These are phyloP conservation scores for Caiman crocodilus DNA, from an alignment of 2,797 vertebrate species.

Conservation along the genomic window DNA sequence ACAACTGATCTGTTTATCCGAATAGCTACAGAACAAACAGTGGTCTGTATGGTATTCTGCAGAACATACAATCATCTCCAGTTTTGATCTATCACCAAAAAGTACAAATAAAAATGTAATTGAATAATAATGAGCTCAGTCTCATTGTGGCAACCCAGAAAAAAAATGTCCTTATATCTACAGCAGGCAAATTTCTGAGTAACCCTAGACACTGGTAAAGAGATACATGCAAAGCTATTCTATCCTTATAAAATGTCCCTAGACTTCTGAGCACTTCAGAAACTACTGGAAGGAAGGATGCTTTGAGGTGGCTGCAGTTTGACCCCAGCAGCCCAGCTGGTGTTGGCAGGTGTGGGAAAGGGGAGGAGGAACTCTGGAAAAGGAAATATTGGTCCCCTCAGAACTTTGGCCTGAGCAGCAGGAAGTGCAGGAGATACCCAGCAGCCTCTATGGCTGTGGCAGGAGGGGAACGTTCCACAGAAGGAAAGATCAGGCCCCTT, in stretches of 20 bases:
- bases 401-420: no score
- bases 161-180: not conserved
- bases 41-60: not conserved
- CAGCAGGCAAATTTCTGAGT: not conserved
- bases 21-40: not conserved
- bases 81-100: not conserved
- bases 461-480: no score
- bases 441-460: no score
- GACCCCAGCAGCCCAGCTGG: no score
- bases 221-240: not conserved
- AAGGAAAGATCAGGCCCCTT: no score
- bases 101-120: not conserved
- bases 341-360: not conserved
- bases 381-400: no score
- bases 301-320: no score
- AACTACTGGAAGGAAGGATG: not conserved
- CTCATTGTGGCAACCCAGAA: not conserved
- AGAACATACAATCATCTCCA: not conserved
- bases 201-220: not conserved
- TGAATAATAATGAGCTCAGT: not conserved
- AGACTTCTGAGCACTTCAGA: not conserved
- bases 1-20: not conserved
- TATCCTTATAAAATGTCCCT: not conserved
- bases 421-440: no score
- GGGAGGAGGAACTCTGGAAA: no score